Percentiles rank a stretch among this genome's conserved stretches.
phyloP scores from a whole-genome alignment of 2,113 vertebrate species.

The Seriola aureovittata region DNA sequence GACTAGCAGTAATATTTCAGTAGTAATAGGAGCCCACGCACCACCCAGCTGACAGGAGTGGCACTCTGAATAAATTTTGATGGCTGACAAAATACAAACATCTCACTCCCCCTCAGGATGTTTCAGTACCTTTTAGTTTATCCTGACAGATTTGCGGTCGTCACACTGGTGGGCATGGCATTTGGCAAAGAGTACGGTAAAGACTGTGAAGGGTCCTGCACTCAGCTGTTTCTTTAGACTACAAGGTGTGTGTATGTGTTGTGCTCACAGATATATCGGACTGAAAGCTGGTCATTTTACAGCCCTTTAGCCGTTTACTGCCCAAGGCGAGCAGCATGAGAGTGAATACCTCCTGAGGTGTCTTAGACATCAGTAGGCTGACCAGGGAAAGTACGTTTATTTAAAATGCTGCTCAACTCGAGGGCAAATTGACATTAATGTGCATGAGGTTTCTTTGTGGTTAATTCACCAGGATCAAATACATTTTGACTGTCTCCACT shows the following conservation, averaged over 20 bases:
- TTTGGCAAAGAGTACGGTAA: constrained; percentile 22
- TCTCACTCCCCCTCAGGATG: constrained; percentile 21
- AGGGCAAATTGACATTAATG: constrained; percentile 3
- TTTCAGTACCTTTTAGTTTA: constrained; percentile 27
- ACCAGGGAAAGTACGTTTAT: constrained; percentile 43
- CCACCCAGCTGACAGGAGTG: constrained; percentile 38
- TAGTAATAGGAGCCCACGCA: constrained; percentile 41
- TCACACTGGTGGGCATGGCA: constrained; percentile 8
- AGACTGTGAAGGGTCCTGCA: constrained; percentile 20
- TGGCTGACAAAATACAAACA: constrained; percentile 54
- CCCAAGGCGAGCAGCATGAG: constrained; percentile 26
- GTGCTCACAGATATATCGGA: background rate
- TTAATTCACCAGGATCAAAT: constrained; percentile 31
- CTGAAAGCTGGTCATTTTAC: background rate
- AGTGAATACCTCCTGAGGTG: constrained; percentile 32
- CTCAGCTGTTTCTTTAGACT: constrained; percentile 22
- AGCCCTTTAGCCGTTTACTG: background rate
- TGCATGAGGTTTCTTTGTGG: constrained; percentile 4
- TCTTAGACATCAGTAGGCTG: constrained; percentile 35
- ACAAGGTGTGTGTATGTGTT: background rate
- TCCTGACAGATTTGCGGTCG: constrained; percentile 43
- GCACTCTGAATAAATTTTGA: constrained; percentile 28
- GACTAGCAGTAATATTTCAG: constrained; percentile 26
- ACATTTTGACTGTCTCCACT: background rate
- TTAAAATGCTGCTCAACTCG: constrained; percentile 37